Evolutionary conservation across 1,140 invertebrate species (phyloP).

Genomic region (Lucilia cuprina): DNA sequence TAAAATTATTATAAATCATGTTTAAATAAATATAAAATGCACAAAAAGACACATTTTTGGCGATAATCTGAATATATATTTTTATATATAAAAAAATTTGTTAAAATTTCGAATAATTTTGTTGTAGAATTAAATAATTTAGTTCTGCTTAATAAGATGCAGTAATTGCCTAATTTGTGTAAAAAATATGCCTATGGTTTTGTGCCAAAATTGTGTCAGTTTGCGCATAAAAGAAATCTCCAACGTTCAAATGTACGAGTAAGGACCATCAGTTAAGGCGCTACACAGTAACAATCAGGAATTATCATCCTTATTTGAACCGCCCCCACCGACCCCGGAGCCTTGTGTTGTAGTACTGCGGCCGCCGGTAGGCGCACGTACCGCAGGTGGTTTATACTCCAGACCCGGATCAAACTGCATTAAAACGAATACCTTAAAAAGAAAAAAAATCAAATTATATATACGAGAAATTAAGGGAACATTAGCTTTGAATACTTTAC

Average conservation of each 20-base stretch:
- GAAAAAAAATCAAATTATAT: too few species aligned
- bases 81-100: neutral
- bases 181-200: constrained; percentile 35
- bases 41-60: constrained; percentile 53
- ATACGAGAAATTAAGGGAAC: too few species aligned
- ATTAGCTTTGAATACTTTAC: constrained; percentile 65
- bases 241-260: constrained; percentile 71
- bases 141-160: constrained; percentile 27
- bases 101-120: neutral
- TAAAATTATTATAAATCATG: constrained; percentile 36
- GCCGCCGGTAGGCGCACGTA: constrained; percentile 63
- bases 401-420: constrained; percentile 97
- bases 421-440: constrained; percentile 86
- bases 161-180: constrained; percentile 30
- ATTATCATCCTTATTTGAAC: constrained; percentile 84
- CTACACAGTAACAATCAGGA: constrained; percentile 99
- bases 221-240: constrained; percentile 55
- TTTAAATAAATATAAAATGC: constrained; percentile 54
- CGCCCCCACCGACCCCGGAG: constrained; percentile 66
- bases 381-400: constrained; percentile 89
- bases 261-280: constrained; percentile 90
- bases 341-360: constrained; percentile 63
- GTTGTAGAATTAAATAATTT: constrained; percentile 6
- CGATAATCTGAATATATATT: neutral
- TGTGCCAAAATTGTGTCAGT: constrained; percentile 53